A percentile compares a stretch with the other conserved stretches of the same genome.
These are phyloP conservation scores for Amblyjoppa proteus DNA, from an alignment of 2,888 invertebrate genomes.

Conservation along the genomic window DNA sequence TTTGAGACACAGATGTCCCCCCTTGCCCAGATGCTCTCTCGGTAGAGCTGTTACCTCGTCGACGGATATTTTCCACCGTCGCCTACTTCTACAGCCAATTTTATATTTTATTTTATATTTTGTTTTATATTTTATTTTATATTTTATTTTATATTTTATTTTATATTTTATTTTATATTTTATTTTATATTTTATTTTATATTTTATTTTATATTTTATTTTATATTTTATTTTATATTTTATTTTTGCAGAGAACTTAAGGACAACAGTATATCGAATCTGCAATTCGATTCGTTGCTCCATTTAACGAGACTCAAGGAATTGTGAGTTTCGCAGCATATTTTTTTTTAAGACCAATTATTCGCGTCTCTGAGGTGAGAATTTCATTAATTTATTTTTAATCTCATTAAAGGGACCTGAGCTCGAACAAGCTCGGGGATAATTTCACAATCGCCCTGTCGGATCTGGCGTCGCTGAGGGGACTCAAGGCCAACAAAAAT, in stretches of 20 bases:
- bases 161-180: constrained; percentile 55
- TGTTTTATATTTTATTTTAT: constrained; percentile 30
- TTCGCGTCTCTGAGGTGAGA: not conserved
- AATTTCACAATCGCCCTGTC: constrained; percentile 85
- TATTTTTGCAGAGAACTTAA: constrained; percentile 85
- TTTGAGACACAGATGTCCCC: constrained; percentile 56
- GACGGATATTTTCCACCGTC: not conserved
- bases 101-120: not conserved
- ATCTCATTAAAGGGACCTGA: constrained; percentile 86
- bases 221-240: constrained; percentile 43
- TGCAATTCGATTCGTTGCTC: constrained; percentile 80
- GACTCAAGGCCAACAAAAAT: constrained; percentile 85
- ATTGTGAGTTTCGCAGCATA: constrained; percentile 75
- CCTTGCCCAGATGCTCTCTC: constrained; percentile 49
- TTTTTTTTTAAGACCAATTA: not conserved
- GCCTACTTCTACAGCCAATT: not conserved
- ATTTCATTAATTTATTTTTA: constrained; percentile 22
- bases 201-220: not conserved
- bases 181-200: not conserved
- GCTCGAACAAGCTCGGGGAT: constrained; percentile 86
- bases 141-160: constrained; percentile 64
- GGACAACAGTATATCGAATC: constrained; percentile 84
- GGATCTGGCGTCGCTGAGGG: constrained; percentile 86
- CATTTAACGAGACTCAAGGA: constrained; percentile 79
- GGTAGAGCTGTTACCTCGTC: constrained; percentile 9